Percentiles rank a stretch among this genome's conserved stretches.
These are phyloP conservation scores for Caenorhabditis parvicauda DNA, from an alignment of 2,888 invertebrate species.

Conservation along the genomic window DNA sequence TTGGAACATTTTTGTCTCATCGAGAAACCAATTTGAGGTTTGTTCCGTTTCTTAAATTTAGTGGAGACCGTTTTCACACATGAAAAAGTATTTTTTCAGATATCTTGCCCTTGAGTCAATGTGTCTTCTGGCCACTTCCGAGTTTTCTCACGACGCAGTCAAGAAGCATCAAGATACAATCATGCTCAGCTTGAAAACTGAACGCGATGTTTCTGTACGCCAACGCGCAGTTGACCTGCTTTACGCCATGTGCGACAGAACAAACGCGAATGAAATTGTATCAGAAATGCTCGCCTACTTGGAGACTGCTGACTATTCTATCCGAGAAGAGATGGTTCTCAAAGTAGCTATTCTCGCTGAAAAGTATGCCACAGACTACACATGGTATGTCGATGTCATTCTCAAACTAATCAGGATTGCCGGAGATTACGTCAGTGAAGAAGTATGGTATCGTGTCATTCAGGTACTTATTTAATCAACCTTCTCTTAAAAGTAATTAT, in stretches of 20 bases:
- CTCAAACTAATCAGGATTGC: constrained; percentile 97
- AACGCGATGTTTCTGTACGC: constrained; percentile 70
- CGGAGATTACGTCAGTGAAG: constrained; percentile 98
- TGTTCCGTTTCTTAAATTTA: background rate
- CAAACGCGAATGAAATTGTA: constrained; percentile 97
- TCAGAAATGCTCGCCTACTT: constrained; percentile 98
- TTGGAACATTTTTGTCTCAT: constrained; percentile 89
- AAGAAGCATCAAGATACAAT: constrained; percentile 99
- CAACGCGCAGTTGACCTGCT: constrained; percentile 95
- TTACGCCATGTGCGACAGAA: constrained; percentile 99
- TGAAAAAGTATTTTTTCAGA: constrained; percentile 62
- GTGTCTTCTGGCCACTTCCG: constrained; percentile 97
- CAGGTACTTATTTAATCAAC: constrained; percentile 70
- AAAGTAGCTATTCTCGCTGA: constrained; percentile 98
- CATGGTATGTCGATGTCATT: constrained; percentile 92
- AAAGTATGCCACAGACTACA: constrained; percentile 98
- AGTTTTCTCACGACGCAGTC: constrained; percentile 98
- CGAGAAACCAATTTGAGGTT: constrained; percentile 91
- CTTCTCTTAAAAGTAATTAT: constrained; percentile 2
- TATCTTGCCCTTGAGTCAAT: constrained; percentile 97
- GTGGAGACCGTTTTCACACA: background rate
- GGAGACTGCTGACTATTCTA: constrained; percentile 98
- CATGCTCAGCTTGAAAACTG: constrained; percentile 86
- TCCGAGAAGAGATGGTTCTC: constrained; percentile 97
- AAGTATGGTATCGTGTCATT: constrained; percentile 99